Evolutionary conservation across 2,797 vertebrate species (phyloP).

Genomic region (Limnodromus scolopaceus): DNA sequence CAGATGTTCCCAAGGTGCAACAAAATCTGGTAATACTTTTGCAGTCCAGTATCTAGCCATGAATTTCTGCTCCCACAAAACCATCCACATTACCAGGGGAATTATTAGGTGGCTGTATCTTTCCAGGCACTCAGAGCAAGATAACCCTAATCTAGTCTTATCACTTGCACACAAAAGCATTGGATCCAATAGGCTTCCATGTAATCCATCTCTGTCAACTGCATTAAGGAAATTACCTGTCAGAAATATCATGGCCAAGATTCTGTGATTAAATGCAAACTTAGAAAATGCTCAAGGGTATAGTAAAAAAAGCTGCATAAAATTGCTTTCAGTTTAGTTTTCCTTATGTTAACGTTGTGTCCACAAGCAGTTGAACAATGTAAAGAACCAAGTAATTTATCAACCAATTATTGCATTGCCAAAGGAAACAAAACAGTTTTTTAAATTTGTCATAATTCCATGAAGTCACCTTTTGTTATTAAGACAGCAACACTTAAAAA

Average conservation of each 20-base stretch:
- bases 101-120: slow-evolving; percentile 82
- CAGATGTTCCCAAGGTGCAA: slow-evolving; percentile 50
- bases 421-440: slow-evolving; percentile 29
- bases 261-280: slow-evolving; percentile 87
- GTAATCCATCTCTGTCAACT: slow-evolving; percentile 89
- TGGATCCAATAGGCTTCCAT: slow-evolving; percentile 77
- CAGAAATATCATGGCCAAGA: slow-evolving; percentile 86
- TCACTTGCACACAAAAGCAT: slow-evolving; percentile 83
- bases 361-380: slow-evolving; percentile 72
- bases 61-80: slow-evolving; percentile 67
- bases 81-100: slow-evolving; percentile 75
- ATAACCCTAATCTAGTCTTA: slow-evolving; percentile 85
- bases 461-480: neutral
- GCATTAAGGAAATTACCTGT: slow-evolving; percentile 91
- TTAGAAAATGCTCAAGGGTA: slow-evolving; percentile 81
- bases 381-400: slow-evolving; percentile 66
- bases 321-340: slow-evolving; percentile 77
- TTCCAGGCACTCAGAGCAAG: slow-evolving; percentile 76
- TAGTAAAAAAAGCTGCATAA: slow-evolving; percentile 71
- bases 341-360: slow-evolving; percentile 65
- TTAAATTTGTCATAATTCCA: slow-evolving; percentile 4
- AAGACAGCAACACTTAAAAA: neutral
- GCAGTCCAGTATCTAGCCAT: slow-evolving; percentile 50
- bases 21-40: slow-evolving; percentile 38
- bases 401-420: slow-evolving; percentile 8